Percentiles rank a stretch among this genome's conserved stretches.
Evolutionary conservation across 2,888 invertebrate genomes (phyloP).

Genomic region (Gari tellinella): DNA sequence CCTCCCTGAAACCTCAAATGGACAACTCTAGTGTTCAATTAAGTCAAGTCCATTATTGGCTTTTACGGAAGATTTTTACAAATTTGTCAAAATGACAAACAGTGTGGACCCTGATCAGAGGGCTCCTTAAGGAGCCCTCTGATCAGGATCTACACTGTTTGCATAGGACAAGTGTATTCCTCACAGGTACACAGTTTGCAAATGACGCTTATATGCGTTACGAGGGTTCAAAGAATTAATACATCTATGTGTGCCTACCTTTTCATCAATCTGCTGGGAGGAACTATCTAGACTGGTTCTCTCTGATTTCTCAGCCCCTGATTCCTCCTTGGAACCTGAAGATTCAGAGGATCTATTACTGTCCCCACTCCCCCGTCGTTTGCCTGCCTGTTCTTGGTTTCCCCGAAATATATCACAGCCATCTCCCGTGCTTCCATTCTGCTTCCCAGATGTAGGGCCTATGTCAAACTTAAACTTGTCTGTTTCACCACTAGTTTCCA

Average conservation of each 20-base stretch:
- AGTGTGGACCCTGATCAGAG: too few relatives aligned
- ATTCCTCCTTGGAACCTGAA: slow-evolving; percentile 57
- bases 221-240: too few relatives aligned
- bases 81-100: too few relatives aligned
- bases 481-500: slow-evolving; percentile 7
- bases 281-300: slow-evolving; percentile 59
- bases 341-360: slow-evolving; percentile 68
- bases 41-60: too few relatives aligned
- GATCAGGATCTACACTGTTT: too few relatives aligned
- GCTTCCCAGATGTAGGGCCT: background rate
- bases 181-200: too few relatives aligned
- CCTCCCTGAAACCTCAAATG: too few relatives aligned
- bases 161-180: too few relatives aligned
- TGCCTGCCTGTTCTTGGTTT: slow-evolving; percentile 5
- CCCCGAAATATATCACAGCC: slow-evolving; percentile 21
- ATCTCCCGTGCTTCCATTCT: slow-evolving; percentile 15
- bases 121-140: too few relatives aligned
- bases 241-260: slow-evolving; percentile 67
- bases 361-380: slow-evolving; percentile 62
- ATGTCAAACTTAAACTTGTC: slow-evolving; percentile 35
- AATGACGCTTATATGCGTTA: too few relatives aligned
- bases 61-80: too few relatives aligned
- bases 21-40: too few relatives aligned
- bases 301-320: slow-evolving; percentile 15
- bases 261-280: slow-evolving; percentile 64